These are phyloP conservation scores for Caracal caracal DNA, from an alignment of 2,113 vertebrate genomes.

Conservation along the genomic window DNA sequence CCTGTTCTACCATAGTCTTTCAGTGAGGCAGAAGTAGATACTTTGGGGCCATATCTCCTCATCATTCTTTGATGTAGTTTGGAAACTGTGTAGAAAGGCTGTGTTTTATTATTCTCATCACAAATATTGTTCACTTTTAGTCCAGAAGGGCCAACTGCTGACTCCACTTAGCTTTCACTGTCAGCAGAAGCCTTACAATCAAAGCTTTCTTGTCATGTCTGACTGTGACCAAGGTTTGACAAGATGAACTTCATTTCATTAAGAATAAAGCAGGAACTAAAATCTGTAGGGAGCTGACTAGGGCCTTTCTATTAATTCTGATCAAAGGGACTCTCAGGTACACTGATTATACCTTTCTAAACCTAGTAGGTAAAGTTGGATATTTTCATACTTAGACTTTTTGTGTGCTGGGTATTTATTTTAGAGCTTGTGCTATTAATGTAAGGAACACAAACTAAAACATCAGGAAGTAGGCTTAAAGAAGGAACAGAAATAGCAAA, in stretches of 20 bases:
- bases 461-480: constrained; percentile 45
- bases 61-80: constrained; percentile 38
- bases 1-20: background rate
- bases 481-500: background rate
- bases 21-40: background rate
- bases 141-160: constrained; percentile 75
- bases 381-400: constrained; percentile 72
- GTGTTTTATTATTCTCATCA: constrained; percentile 53
- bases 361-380: constrained; percentile 55
- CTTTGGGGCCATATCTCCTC: background rate
- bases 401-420: constrained; percentile 69
- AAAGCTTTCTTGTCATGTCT: constrained; percentile 78
- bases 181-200: constrained; percentile 74
- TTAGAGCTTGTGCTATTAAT: constrained; percentile 61
- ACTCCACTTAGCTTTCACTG: constrained; percentile 78
- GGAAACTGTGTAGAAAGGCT: constrained; percentile 49
- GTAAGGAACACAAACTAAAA: constrained; percentile 77
- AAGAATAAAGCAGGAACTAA: constrained; percentile 76
- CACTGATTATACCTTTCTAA: constrained; percentile 78
- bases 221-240: constrained; percentile 81
- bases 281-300: constrained; percentile 71
- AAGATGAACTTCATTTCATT: constrained; percentile 84
- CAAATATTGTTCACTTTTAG: constrained; percentile 72
- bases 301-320: constrained; percentile 75
- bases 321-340: constrained; percentile 76